These are phyloP conservation scores for Zaprionus ghesquierei DNA, from an alignment of 1,140 invertebrate genomes.

Conservation along the genomic window DNA sequence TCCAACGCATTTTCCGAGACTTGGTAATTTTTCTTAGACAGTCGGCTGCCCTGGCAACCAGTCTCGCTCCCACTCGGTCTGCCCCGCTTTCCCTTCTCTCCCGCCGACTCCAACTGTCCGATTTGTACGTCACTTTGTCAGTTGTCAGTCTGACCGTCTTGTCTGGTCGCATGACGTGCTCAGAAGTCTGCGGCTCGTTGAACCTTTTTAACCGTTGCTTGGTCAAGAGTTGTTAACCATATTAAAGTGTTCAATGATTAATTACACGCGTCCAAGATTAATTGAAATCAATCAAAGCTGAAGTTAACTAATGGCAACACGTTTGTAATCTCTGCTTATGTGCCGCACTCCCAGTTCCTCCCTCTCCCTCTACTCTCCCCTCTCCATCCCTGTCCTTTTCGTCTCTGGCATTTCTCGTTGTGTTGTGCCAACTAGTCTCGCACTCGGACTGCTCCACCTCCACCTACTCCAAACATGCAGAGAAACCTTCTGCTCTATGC, in stretches of 20 bases:
- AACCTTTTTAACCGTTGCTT: conserved; percentile 82
- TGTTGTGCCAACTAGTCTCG: conserved; percentile 16
- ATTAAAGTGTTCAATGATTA: conserved; percentile 83
- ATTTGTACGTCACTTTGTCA: conserved; percentile 56
- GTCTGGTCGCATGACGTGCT: conserved; percentile 28
- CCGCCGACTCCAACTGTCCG: conserved; percentile 16
- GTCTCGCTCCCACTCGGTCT: not conserved
- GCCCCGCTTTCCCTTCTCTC: not conserved
- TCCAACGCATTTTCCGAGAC: conserved; percentile 78
- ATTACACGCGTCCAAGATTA: conserved; percentile 83
- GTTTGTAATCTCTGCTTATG: conserved; percentile 70
- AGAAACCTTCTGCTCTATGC: not conserved
- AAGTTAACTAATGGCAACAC: conserved; percentile 83
- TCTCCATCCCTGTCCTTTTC: conserved; percentile 51
- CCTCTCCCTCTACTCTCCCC: not conserved
- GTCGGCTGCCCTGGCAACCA: conserved; percentile 60
- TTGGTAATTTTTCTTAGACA: conserved; percentile 71
- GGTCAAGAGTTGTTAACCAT: conserved; percentile 83
- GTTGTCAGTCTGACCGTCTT: conserved; percentile 55
- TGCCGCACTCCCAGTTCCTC: conserved; percentile 11
- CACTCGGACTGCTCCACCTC: conserved; percentile 28
- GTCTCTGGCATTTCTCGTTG: conserved; percentile 54
- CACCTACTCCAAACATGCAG: not conserved
- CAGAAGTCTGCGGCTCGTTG: conserved; percentile 64
- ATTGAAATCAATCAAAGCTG: conserved; percentile 83